Evolutionary conservation across 2,113 vertebrate genomes (phyloP), one percentile per base, ranked within the genome.

Genomic region (Tricholaema leucomelas): DNA sequence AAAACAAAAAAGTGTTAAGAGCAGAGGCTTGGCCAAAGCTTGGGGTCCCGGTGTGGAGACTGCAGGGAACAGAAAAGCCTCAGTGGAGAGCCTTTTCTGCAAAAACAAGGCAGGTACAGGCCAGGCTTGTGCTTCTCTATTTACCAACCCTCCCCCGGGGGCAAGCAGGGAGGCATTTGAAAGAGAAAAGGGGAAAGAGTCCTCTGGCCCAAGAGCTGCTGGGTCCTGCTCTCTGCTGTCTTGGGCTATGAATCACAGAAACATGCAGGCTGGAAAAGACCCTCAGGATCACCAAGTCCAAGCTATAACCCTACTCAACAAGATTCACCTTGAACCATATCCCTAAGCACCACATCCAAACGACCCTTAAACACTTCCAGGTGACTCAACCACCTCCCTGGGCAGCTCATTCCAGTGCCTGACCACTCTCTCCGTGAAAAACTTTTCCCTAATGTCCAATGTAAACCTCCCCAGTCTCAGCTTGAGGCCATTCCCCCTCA

Each of bases 1-100:
- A 95, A 95, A 95, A 94, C 79, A 94, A 91, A 94, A 82, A 95
- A 56, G 95, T 95, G 95, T 95, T 94, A 93, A 93, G 93, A 95
- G 91, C 60, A 83, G 93, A 93, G 75, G 69, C 91, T 91, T 90
- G 90, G 94, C 94, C 94, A 94, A 92, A 94, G 93, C 87, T 89
- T 67, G 69, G 91, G 95, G 93, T 96, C 90, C 90, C 0, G 1
- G 46, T 75, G 65, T 67, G 82, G 64, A 92, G 94, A 56, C 85
- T 83, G 85, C 31, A 92, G 79, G 85, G 91, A 95, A 95, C 93
- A 95, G 93, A 94, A 95, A 93, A 93, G 85, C 91, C 87, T 94
- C 91, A 96, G 95, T 93, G 90, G 94, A 94, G 93, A 96, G 89
- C 75, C 42, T 79, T 92, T 93, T 55, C 56, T 82, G 16, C 84